Evolutionary conservation across 2,888 invertebrate species (phyloP).

Genomic region (Crossocerus cetratus): DNA sequence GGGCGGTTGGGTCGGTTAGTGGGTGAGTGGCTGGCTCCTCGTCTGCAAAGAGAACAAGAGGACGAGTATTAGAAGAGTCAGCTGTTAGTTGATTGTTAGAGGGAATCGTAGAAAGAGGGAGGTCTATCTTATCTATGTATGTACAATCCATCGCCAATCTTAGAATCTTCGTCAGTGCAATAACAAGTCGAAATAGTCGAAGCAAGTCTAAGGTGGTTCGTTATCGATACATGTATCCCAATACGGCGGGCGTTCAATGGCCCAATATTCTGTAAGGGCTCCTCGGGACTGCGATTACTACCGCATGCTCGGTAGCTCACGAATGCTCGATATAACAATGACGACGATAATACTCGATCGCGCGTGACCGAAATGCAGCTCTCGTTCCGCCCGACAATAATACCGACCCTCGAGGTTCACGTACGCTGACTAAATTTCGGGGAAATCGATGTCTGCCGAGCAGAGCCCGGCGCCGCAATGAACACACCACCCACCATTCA

Average conservation of each 20-base stretch:
- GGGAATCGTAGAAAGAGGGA: not conserved
- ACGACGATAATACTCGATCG: conserved; percentile 63
- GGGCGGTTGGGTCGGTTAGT: conserved; percentile 38
- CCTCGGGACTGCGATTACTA: conserved; percentile 54
- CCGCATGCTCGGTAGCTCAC: conserved; percentile 55
- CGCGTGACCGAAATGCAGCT: conserved; percentile 62
- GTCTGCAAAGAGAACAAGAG: conserved; percentile 55
- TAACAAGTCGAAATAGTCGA: not conserved
- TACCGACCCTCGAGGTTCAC: conserved; percentile 32
- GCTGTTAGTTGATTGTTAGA: conserved; percentile 26
- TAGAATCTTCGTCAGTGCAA: no score
- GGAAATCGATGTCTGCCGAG: conserved; percentile 28
- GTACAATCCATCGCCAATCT: not conserved
- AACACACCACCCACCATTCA: conserved; percentile 19
- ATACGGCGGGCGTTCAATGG: conserved; percentile 34
- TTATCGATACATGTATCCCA: conserved; percentile 52
- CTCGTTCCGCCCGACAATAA: conserved; percentile 50
- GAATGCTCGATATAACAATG: conserved; percentile 61
- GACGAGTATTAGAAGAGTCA: conserved; percentile 43
- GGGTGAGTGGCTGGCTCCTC: conserved; percentile 11
- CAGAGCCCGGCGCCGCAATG: conserved; percentile 30
- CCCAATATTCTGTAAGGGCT: conserved; percentile 57
- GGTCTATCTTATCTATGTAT: no score
- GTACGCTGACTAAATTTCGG: conserved; percentile 36
- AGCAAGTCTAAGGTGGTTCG: conserved; percentile 12